A percentile compares a stretch with the other conserved stretches of the same genome.
phyloP scores from a whole-genome alignment of 2,113 vertebrate genomes.

The Aptenodytes patagonicus region DNA sequence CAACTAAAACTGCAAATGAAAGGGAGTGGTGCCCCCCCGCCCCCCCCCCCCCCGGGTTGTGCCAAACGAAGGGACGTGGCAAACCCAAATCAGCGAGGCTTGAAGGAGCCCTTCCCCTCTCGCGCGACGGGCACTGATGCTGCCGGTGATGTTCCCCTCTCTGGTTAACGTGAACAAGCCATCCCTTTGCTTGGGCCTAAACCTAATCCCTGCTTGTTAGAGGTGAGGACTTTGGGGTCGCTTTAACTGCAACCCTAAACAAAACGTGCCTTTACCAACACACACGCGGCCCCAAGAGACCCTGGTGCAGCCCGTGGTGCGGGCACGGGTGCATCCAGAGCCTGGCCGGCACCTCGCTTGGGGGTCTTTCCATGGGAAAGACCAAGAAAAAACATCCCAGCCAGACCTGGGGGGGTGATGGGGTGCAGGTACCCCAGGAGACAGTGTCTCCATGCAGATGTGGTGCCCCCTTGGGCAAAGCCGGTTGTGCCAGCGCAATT shows the following conservation, averaged over 20 bases:
- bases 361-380: not conserved
- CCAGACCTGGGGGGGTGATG: not conserved
- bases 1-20: constrained; percentile 11
- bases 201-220: not conserved
- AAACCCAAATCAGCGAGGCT: not conserved
- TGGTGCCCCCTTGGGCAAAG: fast-evolving
- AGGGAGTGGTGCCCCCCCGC: not conserved
- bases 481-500: fast-evolving
- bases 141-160: fast-evolving
- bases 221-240: not conserved
- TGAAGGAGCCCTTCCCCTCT: not conserved
- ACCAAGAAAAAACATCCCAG: not conserved
- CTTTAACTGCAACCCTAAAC: not conserved
- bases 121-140: fast-evolving
- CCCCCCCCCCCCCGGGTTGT: not conserved
- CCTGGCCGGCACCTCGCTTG: not conserved
- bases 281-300: fast-evolving
- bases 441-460: fast-evolving
- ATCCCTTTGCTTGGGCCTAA: not conserved
- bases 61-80: not conserved
- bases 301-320: fast-evolving
- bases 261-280: not conserved
- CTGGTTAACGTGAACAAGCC: fast-evolving
- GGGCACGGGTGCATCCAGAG: not conserved
- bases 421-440: not conserved